Evolutionary conservation across 64 coral and sea anemone species (phyloP).

Genomic region (Cladopsammia gracilis): DNA sequence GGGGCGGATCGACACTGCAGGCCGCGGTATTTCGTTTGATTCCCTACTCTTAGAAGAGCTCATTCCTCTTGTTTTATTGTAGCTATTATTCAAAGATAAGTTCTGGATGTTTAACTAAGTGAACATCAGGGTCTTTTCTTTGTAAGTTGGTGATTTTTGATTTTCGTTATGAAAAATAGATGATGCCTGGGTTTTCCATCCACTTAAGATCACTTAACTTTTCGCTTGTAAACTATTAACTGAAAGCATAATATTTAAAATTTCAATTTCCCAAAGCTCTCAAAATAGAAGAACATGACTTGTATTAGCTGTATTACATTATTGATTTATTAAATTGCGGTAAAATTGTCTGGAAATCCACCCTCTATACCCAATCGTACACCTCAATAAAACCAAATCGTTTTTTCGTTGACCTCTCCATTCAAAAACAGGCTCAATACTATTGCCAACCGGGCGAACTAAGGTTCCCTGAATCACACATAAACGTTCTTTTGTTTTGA

Average conservation of each 20-base stretch:
- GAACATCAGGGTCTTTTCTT: neutral
- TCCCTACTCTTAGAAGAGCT: too few relatives aligned
- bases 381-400: too few relatives aligned
- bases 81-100: too few relatives aligned
- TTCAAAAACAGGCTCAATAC: neutral
- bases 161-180: slow-evolving; percentile 18
- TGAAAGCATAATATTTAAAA: neutral
- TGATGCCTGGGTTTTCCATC: too few relatives aligned
- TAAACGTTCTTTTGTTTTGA: neutral
- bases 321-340: slow-evolving; percentile 21
- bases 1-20: too few relatives aligned
- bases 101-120: neutral
- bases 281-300: neutral
- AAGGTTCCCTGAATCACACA: neutral
- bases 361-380: neutral
- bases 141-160: neutral
- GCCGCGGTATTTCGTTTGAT: too few relatives aligned
- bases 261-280: neutral
- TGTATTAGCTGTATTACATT: neutral
- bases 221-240: neutral
- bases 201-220: neutral
- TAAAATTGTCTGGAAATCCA: slow-evolving; percentile 2
- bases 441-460: too few relatives aligned
- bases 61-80: too few relatives aligned
- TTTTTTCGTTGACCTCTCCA: too few relatives aligned